A percentile compares a stretch with the other conserved stretches of the same genome.
phyloP scores from a whole-genome alignment of 2,797 vertebrate genomes.

The Fringilla coelebs region DNA sequence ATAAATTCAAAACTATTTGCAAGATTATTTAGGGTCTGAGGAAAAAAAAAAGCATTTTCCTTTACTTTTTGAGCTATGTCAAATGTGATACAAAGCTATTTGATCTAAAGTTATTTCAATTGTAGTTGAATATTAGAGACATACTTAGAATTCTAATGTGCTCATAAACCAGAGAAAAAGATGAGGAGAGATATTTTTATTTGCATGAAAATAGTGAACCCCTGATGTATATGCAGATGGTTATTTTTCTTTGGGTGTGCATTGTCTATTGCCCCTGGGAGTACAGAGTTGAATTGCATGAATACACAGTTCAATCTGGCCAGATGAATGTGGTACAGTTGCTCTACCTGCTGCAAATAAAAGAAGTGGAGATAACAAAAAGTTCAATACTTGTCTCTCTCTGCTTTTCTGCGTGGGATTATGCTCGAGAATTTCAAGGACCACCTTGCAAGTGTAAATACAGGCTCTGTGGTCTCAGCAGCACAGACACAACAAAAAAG shows the following conservation, averaged over 20 bases:
- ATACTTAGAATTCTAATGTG: not conserved
- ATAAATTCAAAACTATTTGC: conserved; percentile 15
- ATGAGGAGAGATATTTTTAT: not conserved
- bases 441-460: fast-evolving
- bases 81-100: not conserved
- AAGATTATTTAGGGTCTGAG: not conserved
- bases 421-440: not conserved
- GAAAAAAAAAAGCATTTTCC: not conserved
- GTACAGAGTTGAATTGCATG: not conserved
- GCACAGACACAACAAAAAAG: too few relatives aligned
- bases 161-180: not conserved
- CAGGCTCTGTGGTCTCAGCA: not conserved
- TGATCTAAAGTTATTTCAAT: not conserved
- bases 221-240: not conserved
- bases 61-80: not conserved
- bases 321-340: not conserved
- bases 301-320: not conserved
- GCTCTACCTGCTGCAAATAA: not conserved
- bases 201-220: not conserved
- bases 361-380: not conserved
- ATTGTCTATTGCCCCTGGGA: not conserved
- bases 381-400: not conserved
- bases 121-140: not conserved
- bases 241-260: not conserved
- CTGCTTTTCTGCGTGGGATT: not conserved